Base-by-base conservation (phyloP, 2,113 vertebrate genomes). In the Oncorhynchus masou region DNA sequence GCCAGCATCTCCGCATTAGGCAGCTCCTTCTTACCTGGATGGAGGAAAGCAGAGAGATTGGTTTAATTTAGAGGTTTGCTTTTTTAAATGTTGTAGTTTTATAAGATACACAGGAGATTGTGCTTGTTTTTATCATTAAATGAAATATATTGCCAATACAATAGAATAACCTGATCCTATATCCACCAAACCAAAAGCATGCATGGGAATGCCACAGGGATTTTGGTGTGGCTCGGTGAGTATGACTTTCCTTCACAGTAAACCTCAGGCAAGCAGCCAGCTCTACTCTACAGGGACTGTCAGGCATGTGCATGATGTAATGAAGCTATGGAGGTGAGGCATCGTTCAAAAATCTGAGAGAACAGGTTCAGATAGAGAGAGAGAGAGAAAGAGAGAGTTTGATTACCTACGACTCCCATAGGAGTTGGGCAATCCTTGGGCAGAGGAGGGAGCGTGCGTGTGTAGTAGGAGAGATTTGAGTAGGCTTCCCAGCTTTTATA, bases 401-500 rank as follows among this genome's bases (percentile, higher is more conserved):
- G 54, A 92, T 94, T 88, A 99, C 98, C 97, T 94, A 92, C 94
- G 60, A 96, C 94, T 88, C 98, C 98, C 96, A 98, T 95, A 0
- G 97, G 96, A 29, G 98, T 99, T 65, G 97, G 98, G 75, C 98
- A 99, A 86, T 96, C 95, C 45, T 91, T 85, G 0, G 93, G 88
- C 39, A 99, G 96, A 3, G 98, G 97, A 29, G 97, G 97, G 51
- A 99, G 94, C 16, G 87, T 91, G 79, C 97, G 94, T 0, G 97
- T 96, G 3, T 96, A 99, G 74, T 98, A 99, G 16, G 96, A 97
- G 66, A 99, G 89, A 79, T 99, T 99, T 39, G 98, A 96, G 79
- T 94, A 99, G 15, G 94, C 95, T 90, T 99, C 97, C 97, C 97
- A 99, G 89, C 76, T 98, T 85, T 96, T 98, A 87, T 98, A 99